Evolutionary conservation across 2,888 invertebrate genomes (phyloP).

Genomic region (Merodon equestris): DNA sequence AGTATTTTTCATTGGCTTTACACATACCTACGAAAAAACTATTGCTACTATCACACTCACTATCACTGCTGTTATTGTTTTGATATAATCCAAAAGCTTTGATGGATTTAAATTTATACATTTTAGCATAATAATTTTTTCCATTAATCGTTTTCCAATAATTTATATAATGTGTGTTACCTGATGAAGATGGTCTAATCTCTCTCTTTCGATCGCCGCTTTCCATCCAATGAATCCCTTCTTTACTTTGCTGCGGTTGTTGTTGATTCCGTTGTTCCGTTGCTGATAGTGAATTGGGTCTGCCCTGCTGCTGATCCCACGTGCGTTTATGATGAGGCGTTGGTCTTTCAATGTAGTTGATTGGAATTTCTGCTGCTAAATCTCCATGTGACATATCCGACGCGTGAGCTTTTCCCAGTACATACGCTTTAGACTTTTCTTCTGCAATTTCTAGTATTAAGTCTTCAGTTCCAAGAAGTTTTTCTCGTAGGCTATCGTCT

Average conservation of each 20-base stretch:
- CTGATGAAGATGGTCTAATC: constrained; percentile 4
- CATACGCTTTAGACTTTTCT: constrained; percentile 10
- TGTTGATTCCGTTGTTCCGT: background rate
- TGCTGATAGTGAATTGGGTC: background rate
- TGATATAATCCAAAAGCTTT: background rate
- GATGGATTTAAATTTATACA: constrained; percentile 12
- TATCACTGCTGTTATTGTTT: constrained; percentile 5
- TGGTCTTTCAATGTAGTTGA: background rate
- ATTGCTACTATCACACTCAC: constrained; percentile 4
- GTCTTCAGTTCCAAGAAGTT: no score
- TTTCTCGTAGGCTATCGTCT: no score
- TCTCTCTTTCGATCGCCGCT: constrained; percentile 1
- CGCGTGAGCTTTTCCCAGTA: constrained; percentile 14
- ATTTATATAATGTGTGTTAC: background rate
- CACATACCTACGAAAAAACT: constrained; percentile 9
- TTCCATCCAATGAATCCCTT: constrained; percentile 1
- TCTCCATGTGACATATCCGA: constrained; percentile 22
- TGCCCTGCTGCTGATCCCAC: background rate
- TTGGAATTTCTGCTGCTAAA: background rate
- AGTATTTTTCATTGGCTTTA: constrained; percentile 3
- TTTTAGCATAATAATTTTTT: constrained; percentile 17
- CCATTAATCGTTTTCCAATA: background rate
- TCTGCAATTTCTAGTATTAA: constrained; percentile 10
- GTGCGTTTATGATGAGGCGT: background rate
- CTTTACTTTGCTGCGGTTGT: background rate